Conservation (phyloP, 2,888 invertebrate species). For the Diarsia mendica region DNA sequence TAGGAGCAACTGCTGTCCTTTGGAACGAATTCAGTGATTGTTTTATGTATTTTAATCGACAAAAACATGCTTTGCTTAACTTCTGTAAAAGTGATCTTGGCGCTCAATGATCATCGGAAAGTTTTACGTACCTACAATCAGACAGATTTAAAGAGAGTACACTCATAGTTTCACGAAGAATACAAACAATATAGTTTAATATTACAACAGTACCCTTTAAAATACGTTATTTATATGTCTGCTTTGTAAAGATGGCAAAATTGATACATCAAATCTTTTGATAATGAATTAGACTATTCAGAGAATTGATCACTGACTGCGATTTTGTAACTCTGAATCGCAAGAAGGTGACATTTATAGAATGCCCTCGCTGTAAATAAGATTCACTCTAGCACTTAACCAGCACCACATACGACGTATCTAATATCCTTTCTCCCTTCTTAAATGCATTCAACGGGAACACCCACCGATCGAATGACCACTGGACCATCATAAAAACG, state of each 20-base stretch:
- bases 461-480: slow-evolving; percentile 13
- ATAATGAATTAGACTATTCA: slow-evolving; percentile 1
- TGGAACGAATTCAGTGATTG: neutral
- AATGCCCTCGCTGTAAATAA: slow-evolving; percentile 17
- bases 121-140: too few relatives aligned
- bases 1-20: neutral
- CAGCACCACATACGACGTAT: slow-evolving; percentile 2
- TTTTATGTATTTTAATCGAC: neutral
- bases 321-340: slow-evolving; percentile 7
- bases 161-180: neutral
- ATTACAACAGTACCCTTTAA: neutral
- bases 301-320: neutral
- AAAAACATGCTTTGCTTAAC: neutral
- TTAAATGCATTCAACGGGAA: slow-evolving; percentile 13
- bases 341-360: neutral
- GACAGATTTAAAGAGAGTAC: neutral
- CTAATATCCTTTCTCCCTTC: slow-evolving; percentile 9
- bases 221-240: neutral
- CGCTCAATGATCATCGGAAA: too few relatives aligned
- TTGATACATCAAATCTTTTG: neutral
- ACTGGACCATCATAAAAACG: slow-evolving; percentile 28
- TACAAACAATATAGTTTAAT: neutral
- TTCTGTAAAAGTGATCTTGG: neutral
- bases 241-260: neutral
- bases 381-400: neutral